Evolutionary conservation across 2,113 vertebrate genomes (phyloP).

Genomic region (Lagopus leucura): DNA sequence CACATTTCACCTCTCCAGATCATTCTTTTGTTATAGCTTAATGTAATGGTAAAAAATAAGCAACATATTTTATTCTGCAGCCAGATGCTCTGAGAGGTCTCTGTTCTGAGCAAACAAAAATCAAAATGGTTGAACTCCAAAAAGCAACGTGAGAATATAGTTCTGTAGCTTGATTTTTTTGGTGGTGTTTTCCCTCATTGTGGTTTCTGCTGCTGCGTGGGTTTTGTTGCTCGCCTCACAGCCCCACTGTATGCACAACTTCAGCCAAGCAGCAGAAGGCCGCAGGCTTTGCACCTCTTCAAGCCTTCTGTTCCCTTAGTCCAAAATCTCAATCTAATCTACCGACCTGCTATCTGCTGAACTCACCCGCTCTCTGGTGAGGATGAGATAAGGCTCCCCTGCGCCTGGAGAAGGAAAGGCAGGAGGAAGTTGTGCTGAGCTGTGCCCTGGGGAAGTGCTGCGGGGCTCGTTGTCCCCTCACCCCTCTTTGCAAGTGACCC

Average conservation of each 20-base stretch:
- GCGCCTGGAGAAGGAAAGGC: neutral
- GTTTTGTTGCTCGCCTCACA: constrained; percentile 8
- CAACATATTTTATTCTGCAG: neutral
- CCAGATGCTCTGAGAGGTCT: neutral
- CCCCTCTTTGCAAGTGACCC: neutral
- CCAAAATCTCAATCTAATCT: constrained; percentile 17
- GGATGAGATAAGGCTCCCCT: neutral
- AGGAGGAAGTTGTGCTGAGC: neutral
- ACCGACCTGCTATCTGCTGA: neutral
- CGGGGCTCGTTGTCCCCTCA: neutral
- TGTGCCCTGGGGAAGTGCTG: neutral
- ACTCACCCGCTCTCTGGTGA: neutral
- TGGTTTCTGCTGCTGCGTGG: neutral
- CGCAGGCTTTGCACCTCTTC: constrained; percentile 23
- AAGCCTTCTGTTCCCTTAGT: neutral
- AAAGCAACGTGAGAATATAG: neutral
- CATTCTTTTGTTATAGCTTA: neutral
- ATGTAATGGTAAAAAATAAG: neutral
- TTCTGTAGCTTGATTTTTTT: neutral
- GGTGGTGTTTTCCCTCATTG: neutral
- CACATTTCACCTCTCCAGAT: neutral
- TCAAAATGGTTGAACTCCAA: neutral
- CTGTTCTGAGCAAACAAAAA: constrained; percentile 4
- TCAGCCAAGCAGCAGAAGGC: neutral
- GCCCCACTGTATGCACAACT: neutral